A percentile compares a stretch with the other conserved stretches of the same genome.
These are phyloP conservation scores for Pammene fasciana DNA, from an alignment of 2,888 invertebrate species.

Conservation along the genomic window DNA sequence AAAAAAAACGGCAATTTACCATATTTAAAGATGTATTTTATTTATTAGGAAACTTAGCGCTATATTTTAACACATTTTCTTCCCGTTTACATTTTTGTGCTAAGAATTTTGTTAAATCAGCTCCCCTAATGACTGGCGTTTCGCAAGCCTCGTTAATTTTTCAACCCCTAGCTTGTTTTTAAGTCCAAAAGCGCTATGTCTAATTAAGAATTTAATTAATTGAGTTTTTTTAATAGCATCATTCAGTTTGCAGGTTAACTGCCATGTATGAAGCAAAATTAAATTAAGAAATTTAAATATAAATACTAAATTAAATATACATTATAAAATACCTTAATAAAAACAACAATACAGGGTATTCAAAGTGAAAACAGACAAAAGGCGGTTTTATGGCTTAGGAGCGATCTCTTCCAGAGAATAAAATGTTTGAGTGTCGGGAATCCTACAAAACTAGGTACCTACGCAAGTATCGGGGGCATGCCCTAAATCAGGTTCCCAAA, in stretches of 20 bases:
- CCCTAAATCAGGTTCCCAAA: no score
- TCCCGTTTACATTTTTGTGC: constrained; percentile 17
- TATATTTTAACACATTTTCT: neutral
- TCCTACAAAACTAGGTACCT: no score
- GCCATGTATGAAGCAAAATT: neutral
- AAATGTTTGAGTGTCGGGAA: no score
- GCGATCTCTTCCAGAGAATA: no score
- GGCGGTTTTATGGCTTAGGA: no score
- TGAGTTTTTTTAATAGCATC: constrained; percentile 34
- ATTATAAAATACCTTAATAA: no score
- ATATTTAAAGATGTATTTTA: neutral
- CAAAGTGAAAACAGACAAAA: no score
- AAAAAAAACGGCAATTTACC: no score
- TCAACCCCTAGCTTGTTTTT: constrained; percentile 33
- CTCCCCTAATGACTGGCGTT: constrained; percentile 35
- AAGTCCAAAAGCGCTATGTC: constrained; percentile 38
- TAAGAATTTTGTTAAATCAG: constrained; percentile 24
- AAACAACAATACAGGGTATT: no score
- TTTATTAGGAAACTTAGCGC: neutral
- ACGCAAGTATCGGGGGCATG: no score
- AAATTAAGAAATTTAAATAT: neutral
- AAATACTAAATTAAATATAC: no score
- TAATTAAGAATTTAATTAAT: constrained; percentile 43
- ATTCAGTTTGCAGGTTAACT: constrained; percentile 22
- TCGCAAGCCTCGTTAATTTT: constrained; percentile 33